Percentiles rank a stretch among this genome's conserved stretches.
Conservation (phyloP, 1,140 invertebrate species). For the Phortica variegata region DNA sequence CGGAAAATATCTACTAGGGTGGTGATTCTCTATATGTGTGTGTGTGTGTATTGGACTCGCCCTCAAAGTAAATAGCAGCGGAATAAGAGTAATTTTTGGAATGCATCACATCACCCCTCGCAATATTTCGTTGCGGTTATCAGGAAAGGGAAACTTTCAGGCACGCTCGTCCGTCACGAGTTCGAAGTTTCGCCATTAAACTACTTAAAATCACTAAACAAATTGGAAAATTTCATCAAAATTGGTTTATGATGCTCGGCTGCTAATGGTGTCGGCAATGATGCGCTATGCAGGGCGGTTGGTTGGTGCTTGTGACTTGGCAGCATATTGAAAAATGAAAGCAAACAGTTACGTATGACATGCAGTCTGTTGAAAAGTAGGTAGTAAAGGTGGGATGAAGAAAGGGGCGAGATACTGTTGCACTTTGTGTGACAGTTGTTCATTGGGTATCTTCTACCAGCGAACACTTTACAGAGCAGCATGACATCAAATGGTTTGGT, state of each 20-base stretch:
- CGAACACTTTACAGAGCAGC: too few species aligned
- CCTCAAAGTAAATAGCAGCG: too few species aligned
- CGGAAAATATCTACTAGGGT: slow-evolving; percentile 29
- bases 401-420: background rate
- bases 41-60: too few species aligned
- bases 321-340: slow-evolving; percentile 18
- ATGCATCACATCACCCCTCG: too few species aligned
- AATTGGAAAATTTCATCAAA: slow-evolving; percentile 51
- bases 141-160: background rate
- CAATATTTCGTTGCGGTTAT: background rate
- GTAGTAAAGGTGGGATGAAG: background rate
- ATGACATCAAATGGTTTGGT: too few species aligned
- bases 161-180: too few species aligned
- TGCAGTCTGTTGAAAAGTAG: too few species aligned
- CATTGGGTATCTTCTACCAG: too few species aligned
- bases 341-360: slow-evolving; percentile 5
- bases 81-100: too few species aligned
- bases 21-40: slow-evolving; percentile 25
- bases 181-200: background rate
- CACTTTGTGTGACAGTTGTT: too few species aligned
- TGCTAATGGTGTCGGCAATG: slow-evolving; percentile 28
- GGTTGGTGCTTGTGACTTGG: slow-evolving; percentile 3
- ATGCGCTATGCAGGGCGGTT: slow-evolving; percentile 5
- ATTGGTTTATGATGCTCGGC: slow-evolving; percentile 50
- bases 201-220: slow-evolving; percentile 46